Percentiles rank a stretch among this genome's conserved stretches.
Evolutionary conservation across 2,113 vertebrate genomes (phyloP).

Genomic region (Euleptes europaea): DNA sequence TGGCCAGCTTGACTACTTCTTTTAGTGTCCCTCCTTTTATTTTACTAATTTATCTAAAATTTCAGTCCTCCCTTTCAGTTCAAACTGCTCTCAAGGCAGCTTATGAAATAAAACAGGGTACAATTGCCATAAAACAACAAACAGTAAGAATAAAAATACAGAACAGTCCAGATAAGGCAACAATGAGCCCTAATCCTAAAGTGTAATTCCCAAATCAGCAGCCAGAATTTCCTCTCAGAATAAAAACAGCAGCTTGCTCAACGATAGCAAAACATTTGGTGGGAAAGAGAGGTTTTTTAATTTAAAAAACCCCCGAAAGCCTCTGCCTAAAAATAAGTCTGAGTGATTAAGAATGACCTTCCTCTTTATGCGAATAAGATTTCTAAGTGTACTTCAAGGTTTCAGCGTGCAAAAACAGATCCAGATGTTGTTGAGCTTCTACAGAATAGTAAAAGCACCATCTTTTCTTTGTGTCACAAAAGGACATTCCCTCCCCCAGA

Average conservation of each 20-base stretch:
- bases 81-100: background rate
- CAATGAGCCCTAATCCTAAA: background rate
- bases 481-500: background rate
- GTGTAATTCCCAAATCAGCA: background rate
- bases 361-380: background rate
- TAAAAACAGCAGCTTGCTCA: background rate
- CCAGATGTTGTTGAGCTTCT: background rate
- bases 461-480: background rate
- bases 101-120: background rate
- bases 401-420: background rate
- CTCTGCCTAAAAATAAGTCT: background rate
- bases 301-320: background rate
- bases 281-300: background rate
- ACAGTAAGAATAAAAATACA: background rate
- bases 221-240: background rate
- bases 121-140: background rate
- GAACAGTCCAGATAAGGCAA: background rate
- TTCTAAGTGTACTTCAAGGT: background rate
- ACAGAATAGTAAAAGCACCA: background rate
- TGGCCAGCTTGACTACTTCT: background rate
- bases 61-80: background rate
- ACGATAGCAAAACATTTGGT: background rate
- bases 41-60: background rate
- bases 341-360: background rate
- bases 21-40: background rate